phyloP scores from a whole-genome alignment of 2,113 vertebrate genomes.

The Romanogobio albipinnatus region DNA sequence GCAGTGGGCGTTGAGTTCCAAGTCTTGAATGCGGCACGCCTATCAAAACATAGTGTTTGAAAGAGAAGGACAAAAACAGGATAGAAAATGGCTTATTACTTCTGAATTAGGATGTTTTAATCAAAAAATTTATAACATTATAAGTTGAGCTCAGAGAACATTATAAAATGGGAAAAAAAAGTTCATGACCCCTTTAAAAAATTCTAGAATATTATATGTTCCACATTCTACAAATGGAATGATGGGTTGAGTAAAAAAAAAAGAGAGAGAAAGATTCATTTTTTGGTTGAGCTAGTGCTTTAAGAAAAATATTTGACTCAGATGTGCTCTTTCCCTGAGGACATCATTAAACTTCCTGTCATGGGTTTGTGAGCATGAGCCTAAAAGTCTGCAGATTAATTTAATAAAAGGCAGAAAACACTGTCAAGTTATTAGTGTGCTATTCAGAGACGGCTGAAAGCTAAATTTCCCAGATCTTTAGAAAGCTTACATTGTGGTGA shows the following conservation, averaged over 20 bases:
- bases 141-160: neutral
- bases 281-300: slow-evolving; percentile 1
- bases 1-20: too few species aligned
- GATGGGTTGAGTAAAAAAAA: neutral
- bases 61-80: too few species aligned
- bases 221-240: neutral
- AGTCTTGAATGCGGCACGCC: too few species aligned
- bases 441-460: slow-evolving; percentile 7
- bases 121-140: neutral
- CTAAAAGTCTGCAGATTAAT: slow-evolving; percentile 37
- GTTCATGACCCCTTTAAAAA: neutral
- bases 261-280: neutral
- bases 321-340: slow-evolving; percentile 27
- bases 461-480: neutral
- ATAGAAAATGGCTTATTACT: neutral
- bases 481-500: neutral
- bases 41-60: too few species aligned
- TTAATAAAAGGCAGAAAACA: slow-evolving; percentile 25
- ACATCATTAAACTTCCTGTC: slow-evolving; percentile 40
- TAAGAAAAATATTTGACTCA: slow-evolving; percentile 18
- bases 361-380: slow-evolving; percentile 39
- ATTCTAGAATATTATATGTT: neutral
- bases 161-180: neutral
- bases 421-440: neutral
- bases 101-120: neutral